A percentile compares a stretch with the other conserved stretches of the same genome.
phyloP scores from a whole-genome alignment of 2,888 invertebrate genomes.

The Microctonus hyperodae region DNA sequence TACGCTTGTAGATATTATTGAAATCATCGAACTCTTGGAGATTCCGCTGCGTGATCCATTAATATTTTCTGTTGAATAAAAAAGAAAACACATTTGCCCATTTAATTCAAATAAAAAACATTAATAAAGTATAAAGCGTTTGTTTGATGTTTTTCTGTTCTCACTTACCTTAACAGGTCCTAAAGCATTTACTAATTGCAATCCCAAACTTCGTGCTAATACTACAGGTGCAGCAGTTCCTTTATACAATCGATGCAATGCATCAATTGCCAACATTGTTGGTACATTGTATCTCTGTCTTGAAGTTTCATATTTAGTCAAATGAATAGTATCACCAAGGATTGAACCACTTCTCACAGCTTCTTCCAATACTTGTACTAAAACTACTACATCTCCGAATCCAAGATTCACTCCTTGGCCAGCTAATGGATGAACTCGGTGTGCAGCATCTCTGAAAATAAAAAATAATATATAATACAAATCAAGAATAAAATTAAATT shows the following conservation, averaged over 20 bases:
- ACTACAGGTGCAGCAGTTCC: conserved; percentile 78
- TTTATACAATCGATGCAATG: conserved; percentile 83
- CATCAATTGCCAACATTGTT: conserved; percentile 86
- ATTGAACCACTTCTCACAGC: conserved; percentile 77
- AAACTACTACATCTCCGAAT: conserved; percentile 85
- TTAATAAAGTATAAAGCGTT: background rate
- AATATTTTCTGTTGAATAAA: conserved; percentile 47
- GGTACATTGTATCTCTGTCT: conserved; percentile 89
- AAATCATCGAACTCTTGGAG: conserved; percentile 27
- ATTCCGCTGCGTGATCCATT: conserved; percentile 51
- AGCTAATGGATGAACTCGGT: conserved; percentile 94
- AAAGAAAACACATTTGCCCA: background rate
- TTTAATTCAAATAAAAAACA: background rate
- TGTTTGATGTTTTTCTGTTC: background rate
- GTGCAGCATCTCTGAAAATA: conserved; percentile 78
- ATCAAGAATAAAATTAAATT: conserved; percentile 9
- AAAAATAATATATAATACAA: conserved; percentile 28
- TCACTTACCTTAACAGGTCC: conserved; percentile 74
- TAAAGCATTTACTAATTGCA: conserved; percentile 81
- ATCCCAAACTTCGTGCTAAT: conserved; percentile 80
- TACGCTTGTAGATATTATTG: conserved; percentile 1
- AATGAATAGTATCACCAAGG: conserved; percentile 74
- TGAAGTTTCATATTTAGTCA: conserved; percentile 83
- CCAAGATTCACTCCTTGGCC: conserved; percentile 99
- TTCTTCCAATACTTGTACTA: conserved; percentile 76